Percentiles rank a stretch among this genome's conserved stretches.
These are phyloP conservation scores for Cryptosula pallasiana DNA, from an alignment of 2,888 invertebrate species.

Conservation along the genomic window DNA sequence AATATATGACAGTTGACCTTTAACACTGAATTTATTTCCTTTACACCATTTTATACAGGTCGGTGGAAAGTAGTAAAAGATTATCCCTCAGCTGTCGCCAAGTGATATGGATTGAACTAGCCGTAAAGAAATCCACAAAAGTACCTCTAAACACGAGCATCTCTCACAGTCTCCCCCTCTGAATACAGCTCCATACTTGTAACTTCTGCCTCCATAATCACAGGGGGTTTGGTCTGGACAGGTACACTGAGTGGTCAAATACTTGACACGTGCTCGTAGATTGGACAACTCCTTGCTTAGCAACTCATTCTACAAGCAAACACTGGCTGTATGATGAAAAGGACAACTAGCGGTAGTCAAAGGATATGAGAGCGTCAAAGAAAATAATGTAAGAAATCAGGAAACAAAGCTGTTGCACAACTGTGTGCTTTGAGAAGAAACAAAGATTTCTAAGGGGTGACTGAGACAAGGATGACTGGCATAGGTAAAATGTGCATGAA, in stretches of 20 bases:
- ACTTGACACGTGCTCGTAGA: background rate
- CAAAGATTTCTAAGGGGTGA: too few species aligned
- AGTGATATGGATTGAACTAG: background rate
- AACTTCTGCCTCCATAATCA: background rate
- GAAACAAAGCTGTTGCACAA: too few species aligned
- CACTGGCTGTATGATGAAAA: background rate
- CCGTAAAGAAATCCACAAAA: background rate
- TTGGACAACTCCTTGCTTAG: background rate
- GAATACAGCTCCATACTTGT: conserved; percentile 4
- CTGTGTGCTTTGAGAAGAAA: too few species aligned
- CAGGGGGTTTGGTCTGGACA: background rate
- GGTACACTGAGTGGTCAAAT: background rate
- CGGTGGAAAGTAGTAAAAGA: too few species aligned
- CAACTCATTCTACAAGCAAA: conserved; percentile 6
- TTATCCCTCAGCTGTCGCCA: background rate
- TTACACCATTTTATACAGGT: too few species aligned
- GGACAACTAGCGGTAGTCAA: too few species aligned
- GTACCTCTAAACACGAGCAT: background rate
- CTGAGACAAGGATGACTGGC: too few species aligned
- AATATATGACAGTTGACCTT: too few species aligned
- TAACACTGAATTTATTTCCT: too few species aligned
- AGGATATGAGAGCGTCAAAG: too few species aligned
- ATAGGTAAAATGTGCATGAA: too few species aligned
- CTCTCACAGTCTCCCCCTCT: conserved; percentile 7
- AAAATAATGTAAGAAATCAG: too few species aligned